These are phyloP conservation scores for Campoletis raptor DNA, from an alignment of 2,888 invertebrate species.

Conservation along the genomic window DNA sequence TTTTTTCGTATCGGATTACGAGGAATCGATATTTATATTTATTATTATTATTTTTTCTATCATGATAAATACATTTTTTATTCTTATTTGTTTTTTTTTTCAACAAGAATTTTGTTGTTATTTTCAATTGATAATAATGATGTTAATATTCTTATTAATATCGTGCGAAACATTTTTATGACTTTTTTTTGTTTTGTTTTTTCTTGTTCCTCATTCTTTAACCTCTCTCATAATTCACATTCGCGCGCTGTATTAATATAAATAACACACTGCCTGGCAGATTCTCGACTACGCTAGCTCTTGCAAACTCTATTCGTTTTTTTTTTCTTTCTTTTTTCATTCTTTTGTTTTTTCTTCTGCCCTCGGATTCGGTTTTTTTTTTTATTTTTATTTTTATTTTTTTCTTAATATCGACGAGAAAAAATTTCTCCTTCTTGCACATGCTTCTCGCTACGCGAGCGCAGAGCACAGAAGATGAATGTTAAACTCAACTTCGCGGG, in stretches of 20 bases:
- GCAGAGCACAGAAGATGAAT: constrained; percentile 42
- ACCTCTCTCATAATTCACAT: neutral
- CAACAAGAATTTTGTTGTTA: neutral
- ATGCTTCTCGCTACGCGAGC: neutral
- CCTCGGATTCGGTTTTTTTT: neutral
- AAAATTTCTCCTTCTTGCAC: constrained; percentile 42
- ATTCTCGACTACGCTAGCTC: neutral
- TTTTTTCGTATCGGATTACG: constrained; percentile 5
- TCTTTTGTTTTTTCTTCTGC: neutral
- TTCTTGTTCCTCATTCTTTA: neutral
- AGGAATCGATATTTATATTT: neutral
- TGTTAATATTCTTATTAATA: neutral
- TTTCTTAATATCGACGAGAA: constrained; percentile 31
- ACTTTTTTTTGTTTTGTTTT: neutral
- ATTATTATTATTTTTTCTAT: neutral
- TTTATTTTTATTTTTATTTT: neutral
- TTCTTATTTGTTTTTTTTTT: neutral
- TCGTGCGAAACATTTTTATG: neutral
- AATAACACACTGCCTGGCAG: neutral
- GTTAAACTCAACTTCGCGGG: constrained; percentile 62
- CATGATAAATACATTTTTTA: neutral
- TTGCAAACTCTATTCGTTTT: neutral
- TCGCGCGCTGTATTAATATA: neutral
- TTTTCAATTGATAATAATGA: neutral
- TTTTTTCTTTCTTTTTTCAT: neutral